Evolutionary conservation across 1,140 invertebrate species (phyloP).

Genomic region (Episyrphus balteatus): DNA sequence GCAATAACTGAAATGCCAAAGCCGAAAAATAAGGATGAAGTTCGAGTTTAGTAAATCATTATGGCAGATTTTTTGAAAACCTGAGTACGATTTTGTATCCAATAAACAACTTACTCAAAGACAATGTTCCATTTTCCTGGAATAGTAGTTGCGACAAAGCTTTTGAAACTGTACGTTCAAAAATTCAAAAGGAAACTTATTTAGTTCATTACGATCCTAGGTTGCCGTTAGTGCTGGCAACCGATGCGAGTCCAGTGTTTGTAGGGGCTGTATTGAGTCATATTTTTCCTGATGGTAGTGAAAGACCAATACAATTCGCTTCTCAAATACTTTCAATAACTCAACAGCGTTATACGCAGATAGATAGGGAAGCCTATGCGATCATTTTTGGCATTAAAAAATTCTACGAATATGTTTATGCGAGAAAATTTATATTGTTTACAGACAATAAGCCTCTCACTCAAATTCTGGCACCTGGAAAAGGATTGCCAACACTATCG

Average conservation of each 20-base stretch:
- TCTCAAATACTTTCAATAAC: conserved; percentile 37
- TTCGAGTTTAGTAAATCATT: conserved; percentile 12
- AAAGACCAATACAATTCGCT: conserved; percentile 39
- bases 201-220: conserved; percentile 36
- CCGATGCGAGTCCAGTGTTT: conserved; percentile 32
- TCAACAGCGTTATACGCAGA: conserved; percentile 41
- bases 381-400: conserved; percentile 39
- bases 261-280: conserved; percentile 40
- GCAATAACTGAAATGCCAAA: conserved; percentile 12
- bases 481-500: conserved; percentile 14
- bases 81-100: conserved; percentile 7
- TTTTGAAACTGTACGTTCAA: conserved; percentile 13
- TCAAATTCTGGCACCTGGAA: conserved; percentile 29
- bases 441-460: conserved; percentile 41
- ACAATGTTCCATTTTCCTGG: conserved; percentile 13
- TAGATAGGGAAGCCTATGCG: conserved; percentile 43
- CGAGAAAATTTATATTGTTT: conserved; percentile 33
- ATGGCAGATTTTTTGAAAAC: conserved; percentile 10
- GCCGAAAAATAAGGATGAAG: conserved; percentile 9
- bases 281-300: conserved; percentile 21
- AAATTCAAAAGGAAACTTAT: conserved; percentile 18
- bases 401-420: conserved; percentile 43
- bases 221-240: conserved; percentile 39
- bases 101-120: conserved; percentile 15
- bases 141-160: conserved; percentile 2